These are phyloP conservation scores for Drosophila diplacantha DNA, from an alignment of 2,888 invertebrate species.

Conservation along the genomic window DNA sequence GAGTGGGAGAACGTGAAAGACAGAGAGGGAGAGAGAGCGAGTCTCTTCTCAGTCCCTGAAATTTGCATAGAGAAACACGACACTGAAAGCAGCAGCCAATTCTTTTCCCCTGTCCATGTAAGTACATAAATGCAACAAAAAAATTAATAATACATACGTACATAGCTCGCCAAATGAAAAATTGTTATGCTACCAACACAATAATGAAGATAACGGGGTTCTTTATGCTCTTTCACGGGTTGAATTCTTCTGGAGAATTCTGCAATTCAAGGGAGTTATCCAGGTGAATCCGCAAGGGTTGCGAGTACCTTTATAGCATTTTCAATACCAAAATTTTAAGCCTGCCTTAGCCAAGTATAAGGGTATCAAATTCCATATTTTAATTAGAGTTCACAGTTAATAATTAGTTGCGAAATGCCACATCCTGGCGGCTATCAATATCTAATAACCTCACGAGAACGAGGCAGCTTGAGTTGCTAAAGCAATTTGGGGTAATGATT, in stretches of 20 bases:
- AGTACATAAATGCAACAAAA: constrained; percentile 41
- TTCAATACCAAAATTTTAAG: not conserved
- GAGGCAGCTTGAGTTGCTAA: not conserved
- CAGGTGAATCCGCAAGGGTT: not conserved
- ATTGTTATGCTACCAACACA: constrained; percentile 60
- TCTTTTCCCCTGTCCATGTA: constrained; percentile 49
- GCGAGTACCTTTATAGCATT: not conserved
- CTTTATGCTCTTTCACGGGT: not conserved
- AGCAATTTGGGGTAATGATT: constrained; percentile 5
- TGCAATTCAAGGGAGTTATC: too few relatives aligned
- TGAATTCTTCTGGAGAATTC: not conserved
- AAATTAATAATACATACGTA: constrained; percentile 19
- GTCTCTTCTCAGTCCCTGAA: constrained; percentile 30
- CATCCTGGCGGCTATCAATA: not conserved
- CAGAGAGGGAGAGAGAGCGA: constrained; percentile 1
- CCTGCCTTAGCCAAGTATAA: not conserved
- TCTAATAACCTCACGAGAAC: not conserved
- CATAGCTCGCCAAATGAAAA: constrained; percentile 32
- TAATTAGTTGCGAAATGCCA: not conserved
- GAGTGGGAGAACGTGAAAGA: constrained; percentile 16
- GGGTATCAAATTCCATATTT: not conserved
- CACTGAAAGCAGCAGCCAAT: constrained; percentile 15
- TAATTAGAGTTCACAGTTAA: not conserved
- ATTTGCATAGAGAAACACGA: constrained; percentile 34
- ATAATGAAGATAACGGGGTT: constrained; percentile 22